Conservation (phyloP, 1,140 invertebrate genomes). For the Chironomus tepperi region DNA sequence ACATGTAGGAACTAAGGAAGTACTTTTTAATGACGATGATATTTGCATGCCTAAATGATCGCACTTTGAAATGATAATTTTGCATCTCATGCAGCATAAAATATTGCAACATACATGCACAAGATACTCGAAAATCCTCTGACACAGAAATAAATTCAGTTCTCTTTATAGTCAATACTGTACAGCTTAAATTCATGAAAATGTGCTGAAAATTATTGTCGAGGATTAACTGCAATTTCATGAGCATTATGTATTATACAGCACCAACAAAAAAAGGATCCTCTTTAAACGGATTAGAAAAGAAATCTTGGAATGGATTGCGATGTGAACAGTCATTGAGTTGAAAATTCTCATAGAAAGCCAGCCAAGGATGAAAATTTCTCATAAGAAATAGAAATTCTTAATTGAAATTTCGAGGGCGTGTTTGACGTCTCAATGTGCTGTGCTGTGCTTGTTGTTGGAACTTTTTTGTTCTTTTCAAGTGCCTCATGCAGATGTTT, state of each 20-base stretch:
- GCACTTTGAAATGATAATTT: not conserved
- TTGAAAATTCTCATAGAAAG: not conserved
- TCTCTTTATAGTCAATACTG: not conserved
- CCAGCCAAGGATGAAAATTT: not conserved
- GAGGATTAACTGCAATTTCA: not conserved
- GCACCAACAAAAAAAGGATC: not conserved
- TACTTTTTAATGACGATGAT: not conserved
- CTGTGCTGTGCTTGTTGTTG: not conserved
- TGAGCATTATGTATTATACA: not conserved
- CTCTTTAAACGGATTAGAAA: not conserved
- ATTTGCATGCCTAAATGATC: constrained; percentile 8
- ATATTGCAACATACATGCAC: too few species aligned
- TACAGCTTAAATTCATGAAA: not conserved
- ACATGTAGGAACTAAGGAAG: too few species aligned
- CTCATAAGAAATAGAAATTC: not conserved
- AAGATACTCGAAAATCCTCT: not conserved
- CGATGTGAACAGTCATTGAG: not conserved
- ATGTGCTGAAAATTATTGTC: constrained; percentile 8
- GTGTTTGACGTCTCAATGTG: not conserved
- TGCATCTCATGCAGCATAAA: too few species aligned
- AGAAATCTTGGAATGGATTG: not conserved
- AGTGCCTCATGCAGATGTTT: not conserved
- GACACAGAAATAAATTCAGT: not conserved
- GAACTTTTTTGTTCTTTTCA: constrained; percentile 7
- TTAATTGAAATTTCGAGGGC: constrained; percentile 12